These are phyloP conservation scores for Antheraea mylitta DNA, from an alignment of 1,140 invertebrate genomes.

Conservation along the genomic window DNA sequence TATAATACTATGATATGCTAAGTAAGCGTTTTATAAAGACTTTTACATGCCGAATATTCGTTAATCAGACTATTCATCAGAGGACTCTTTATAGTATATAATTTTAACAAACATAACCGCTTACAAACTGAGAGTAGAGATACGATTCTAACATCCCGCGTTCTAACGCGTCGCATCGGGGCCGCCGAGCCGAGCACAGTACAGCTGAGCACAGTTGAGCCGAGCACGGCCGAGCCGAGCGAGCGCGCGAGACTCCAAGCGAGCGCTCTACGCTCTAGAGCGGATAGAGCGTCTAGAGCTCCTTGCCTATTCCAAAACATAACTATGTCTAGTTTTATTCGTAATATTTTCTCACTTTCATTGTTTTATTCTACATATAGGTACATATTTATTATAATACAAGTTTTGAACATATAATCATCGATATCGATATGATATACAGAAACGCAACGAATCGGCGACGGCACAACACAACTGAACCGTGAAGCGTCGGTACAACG, in stretches of 20 bases:
- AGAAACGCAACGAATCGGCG: slow-evolving; percentile 73
- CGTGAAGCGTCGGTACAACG: slow-evolving; percentile 65
- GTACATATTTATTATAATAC: slow-evolving; percentile 77
- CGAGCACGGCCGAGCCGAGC: neutral
- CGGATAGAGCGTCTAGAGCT: slow-evolving; percentile 59
- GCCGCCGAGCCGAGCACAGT: neutral
- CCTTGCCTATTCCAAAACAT: slow-evolving; percentile 72
- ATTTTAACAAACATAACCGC: slow-evolving; percentile 77
- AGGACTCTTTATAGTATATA: slow-evolving; percentile 76
- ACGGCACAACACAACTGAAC: slow-evolving; percentile 73
- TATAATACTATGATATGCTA: slow-evolving; percentile 80
- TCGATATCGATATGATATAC: slow-evolving; percentile 76
- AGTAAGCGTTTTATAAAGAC: slow-evolving; percentile 79
- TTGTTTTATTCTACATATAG: slow-evolving; percentile 72
- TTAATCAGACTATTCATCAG: slow-evolving; percentile 78
- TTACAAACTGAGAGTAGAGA: slow-evolving; percentile 74
- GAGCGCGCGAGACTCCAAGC: neutral
- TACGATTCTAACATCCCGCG: slow-evolving; percentile 62
- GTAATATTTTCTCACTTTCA: slow-evolving; percentile 78
- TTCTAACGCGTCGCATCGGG: neutral
- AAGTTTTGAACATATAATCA: slow-evolving; percentile 78
- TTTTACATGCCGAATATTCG: slow-evolving; percentile 78
- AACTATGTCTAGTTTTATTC: slow-evolving; percentile 74
- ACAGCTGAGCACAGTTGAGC: too few relatives aligned
- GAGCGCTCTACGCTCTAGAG: neutral